Conservation (phyloP, 2,888 invertebrate genomes). For the Melolontha melolontha region DNA sequence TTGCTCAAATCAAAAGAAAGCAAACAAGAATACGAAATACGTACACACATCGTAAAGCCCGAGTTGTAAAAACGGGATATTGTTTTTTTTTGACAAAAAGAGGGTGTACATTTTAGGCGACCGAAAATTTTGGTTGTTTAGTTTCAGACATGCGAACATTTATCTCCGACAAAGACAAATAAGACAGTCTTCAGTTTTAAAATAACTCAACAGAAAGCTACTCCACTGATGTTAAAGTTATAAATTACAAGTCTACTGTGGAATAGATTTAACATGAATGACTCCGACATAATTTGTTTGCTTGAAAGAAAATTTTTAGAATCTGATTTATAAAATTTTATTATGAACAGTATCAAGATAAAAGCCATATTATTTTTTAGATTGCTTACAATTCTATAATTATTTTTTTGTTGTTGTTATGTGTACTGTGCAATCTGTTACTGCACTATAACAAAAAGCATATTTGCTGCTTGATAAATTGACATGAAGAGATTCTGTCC, state of each 20-base stretch:
- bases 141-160: conserved; percentile 27
- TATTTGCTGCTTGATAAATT: no score
- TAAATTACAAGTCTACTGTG: conserved; percentile 17
- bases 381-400: no score
- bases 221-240: conserved; percentile 15
- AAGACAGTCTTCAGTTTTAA: conserved; percentile 13
- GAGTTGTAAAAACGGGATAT: background rate
- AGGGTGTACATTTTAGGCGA: conserved; percentile 28
- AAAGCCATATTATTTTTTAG: no score
- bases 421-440: no score
- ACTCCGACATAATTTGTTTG: conserved; percentile 1
- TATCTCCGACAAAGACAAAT: conserved; percentile 18
- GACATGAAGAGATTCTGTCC: no score
- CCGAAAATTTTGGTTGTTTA: conserved; percentile 27
- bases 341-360: no score
- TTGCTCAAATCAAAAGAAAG: conserved; percentile 46
- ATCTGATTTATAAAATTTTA: background rate
- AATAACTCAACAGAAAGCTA: background rate
- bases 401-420: no score
- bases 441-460: no score
- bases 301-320: conserved; percentile 2
- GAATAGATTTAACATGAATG: conserved; percentile 25
- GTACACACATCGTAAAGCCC: background rate
- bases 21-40: background rate
- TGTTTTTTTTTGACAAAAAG: conserved; percentile 12